Evolutionary conservation across 2,888 invertebrate genomes (phyloP), one percentile per base, ranked within the genome.

Genomic region (Neoaliturus tenellus): DNA sequence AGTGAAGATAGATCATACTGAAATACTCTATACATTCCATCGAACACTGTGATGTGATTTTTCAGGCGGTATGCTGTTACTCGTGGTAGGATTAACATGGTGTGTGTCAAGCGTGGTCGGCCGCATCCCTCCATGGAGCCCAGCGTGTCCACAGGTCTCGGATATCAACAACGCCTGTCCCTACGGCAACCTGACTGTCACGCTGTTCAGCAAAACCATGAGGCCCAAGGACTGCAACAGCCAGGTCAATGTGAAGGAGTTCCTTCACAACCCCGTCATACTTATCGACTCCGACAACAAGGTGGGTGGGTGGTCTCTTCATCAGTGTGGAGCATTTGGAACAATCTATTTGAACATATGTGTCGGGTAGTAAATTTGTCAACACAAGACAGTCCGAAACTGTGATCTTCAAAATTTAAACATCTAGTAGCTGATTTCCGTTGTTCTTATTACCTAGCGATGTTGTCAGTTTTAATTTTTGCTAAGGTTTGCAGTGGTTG

Each of bases 191-290:
- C 51, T 78, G 31, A 2, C 4, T 2, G 33, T 78, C 10, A 31
- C 51, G 8, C 14, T 78, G 10, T 17, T 33, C 33, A 48, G 55
- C n/a, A 51, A 78, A 28, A 55, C 33, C 5, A 5, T 35, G n/a
- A 31, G 5, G 1, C 55, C 78, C n/a, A 25, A n/a, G 20, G 78
- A 78, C 20, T 78, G 78, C 55, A 78, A 78, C 35, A 12, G 20
- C 12, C 33, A 35, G 5, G 48, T 78, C 0, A 12, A 33, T 3
- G 8, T 51, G 31, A n/a, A 6, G n/a, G 78, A 78, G 35, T 25
- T 78, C n/a, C 12, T 3, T 14, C 31, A 78, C 20, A 12, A 51
- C 44, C 78, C 78, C 25, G 25, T 33, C 1, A 31, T 78, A 31
- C 48, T 55, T 4, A 51, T 78, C 35, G 20, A 78, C 55, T 33